Base-by-base conservation (phyloP, 2,797 vertebrate genomes). In the Tenualosa ilisha region DNA sequence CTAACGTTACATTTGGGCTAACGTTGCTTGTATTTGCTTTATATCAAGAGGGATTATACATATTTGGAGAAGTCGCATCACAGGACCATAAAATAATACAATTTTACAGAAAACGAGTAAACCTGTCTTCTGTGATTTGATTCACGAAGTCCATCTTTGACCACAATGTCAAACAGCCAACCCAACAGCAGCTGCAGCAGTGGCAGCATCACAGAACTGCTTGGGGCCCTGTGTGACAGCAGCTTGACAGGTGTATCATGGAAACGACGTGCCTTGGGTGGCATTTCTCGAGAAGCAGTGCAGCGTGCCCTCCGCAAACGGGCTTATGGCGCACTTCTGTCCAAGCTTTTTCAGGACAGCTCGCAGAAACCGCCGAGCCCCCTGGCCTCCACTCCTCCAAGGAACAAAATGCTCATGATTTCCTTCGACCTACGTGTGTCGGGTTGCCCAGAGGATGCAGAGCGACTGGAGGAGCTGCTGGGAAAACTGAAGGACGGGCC, bases 351-450 rank as follows among this genome's bases (percentile, higher is more conserved):
- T 85, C 96, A 96, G 85, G 97, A 98, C 87, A 54, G 93, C 26
- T 26, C 92, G 81, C 84, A 89, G 84, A 92, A 96, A 93, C 89
- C 83, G 82, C 89, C 49, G 83, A 92, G 87, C 0, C 88, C 87
- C 0, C 1, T 88, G 31, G 87, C 94, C 0, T 93, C 86, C 49
- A 96, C 97, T 0, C 97, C 98, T 0, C 93, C 97, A 82, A 97
- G 95, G 85, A 99, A 98, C 93, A 97, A 95, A 93, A 91, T 99
- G 84, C 92, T 99, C 87, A 97, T 99, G 98, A 91, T 98, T 87
- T 98, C 97, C 81, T 99, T 99, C 86, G 96, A 98, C 91, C 84
- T 99, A 87, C 94, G 98, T 0, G 96, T 99, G 63, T 95, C 95
- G 0, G 97, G 97, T 13, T 94, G 95, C 46, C 88, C 92, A 17